These are phyloP conservation scores for Operophtera brumata DNA, from an alignment of 2,888 invertebrate genomes.

Conservation along the genomic window DNA sequence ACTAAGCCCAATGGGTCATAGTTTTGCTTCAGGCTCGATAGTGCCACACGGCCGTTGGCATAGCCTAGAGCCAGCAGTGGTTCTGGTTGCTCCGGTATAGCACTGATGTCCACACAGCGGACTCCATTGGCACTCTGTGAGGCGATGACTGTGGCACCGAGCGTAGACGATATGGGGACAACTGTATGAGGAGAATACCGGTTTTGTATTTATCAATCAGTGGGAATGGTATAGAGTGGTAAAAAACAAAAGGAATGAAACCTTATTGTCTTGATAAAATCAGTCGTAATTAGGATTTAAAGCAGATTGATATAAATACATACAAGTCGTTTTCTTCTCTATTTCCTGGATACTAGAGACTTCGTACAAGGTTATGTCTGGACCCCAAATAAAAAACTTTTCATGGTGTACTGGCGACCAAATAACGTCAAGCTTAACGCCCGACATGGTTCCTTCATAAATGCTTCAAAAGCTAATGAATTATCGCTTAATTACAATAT, in stretches of 20 bases:
- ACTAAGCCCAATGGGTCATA: constrained; percentile 85
- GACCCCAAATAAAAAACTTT: constrained; percentile 94
- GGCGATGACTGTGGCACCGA: constrained; percentile 85
- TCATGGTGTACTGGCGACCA: constrained; percentile 90
- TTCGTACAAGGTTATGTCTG: constrained; percentile 93
- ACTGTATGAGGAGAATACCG: constrained; percentile 64
- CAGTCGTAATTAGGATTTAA: too few species aligned
- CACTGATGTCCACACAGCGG: constrained; percentile 91
- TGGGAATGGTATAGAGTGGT: too few species aligned
- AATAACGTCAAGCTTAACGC: constrained; percentile 86
- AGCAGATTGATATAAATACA: constrained; percentile 36
- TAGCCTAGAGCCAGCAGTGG: constrained; percentile 93
- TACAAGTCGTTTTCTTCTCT: constrained; percentile 72
- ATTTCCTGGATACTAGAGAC: constrained; percentile 83
- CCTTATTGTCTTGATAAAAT: too few species aligned
- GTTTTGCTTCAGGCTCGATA: constrained; percentile 88
- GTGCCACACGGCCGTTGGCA: constrained; percentile 91
- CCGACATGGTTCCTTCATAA: constrained; percentile 57
- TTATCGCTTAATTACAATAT: background rate
- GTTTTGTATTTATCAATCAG: background rate
- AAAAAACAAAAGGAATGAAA: background rate
- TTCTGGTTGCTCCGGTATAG: constrained; percentile 87
- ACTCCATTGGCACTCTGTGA: constrained; percentile 91
- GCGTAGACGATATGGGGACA: constrained; percentile 84
- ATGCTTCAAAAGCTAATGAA: constrained; percentile 39